A percentile compares a stretch with the other conserved stretches of the same genome.
Conservation (phyloP, 2,113 vertebrate genomes). For the Galemys pyrenaicus region DNA sequence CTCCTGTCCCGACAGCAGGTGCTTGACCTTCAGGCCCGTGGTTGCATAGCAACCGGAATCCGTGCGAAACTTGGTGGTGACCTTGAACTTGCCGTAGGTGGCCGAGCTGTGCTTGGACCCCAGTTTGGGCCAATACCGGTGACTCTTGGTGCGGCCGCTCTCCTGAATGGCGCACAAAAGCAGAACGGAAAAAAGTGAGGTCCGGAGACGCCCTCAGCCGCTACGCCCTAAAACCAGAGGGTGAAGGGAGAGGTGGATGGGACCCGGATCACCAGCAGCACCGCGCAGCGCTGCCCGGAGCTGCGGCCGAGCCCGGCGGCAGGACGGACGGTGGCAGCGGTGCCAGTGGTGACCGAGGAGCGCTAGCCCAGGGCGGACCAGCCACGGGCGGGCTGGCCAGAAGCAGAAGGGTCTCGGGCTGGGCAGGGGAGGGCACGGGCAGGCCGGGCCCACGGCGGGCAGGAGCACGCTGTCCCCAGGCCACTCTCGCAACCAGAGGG, state of each 20-base stretch:
- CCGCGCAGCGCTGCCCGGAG: neutral
- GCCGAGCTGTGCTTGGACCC: conserved; percentile 91
- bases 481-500: too few relatives aligned
- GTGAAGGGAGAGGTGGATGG: neutral
- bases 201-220: neutral
- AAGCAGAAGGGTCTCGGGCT: neutral
- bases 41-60: conserved; percentile 92
- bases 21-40: conserved; percentile 91
- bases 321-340: neutral
- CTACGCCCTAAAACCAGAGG: neutral
- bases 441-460: too few relatives aligned
- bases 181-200: conserved; percentile 24
- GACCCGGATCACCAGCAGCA: neutral
- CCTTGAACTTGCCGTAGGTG: conserved; percentile 92
- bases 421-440: too few relatives aligned
- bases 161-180: conserved; percentile 83
- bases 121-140: conserved; percentile 92
- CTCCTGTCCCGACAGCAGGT: conserved; percentile 90
- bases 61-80: conserved; percentile 92
- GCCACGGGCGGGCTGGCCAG: too few relatives aligned
- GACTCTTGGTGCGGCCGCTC: conserved; percentile 89
- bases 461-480: too few relatives aligned
- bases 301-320: neutral
- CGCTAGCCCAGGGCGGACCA: too few relatives aligned
- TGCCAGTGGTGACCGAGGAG: neutral